Evolutionary conservation across 2,113 vertebrate species (phyloP), one percentile per base, ranked within the genome.

Genomic region (Cynoglossus semilaevis): DNA sequence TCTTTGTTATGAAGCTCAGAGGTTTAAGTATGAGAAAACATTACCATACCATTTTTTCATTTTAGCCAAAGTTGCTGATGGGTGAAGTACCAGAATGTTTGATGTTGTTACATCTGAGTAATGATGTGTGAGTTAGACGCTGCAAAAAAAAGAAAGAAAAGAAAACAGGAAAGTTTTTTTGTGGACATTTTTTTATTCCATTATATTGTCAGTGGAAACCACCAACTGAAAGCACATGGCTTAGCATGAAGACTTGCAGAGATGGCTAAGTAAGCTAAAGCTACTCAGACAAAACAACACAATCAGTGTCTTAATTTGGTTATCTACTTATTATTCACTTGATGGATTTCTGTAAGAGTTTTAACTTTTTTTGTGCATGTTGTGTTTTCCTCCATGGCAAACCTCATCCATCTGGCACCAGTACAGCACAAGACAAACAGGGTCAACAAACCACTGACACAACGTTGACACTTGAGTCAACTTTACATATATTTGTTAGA

Each of bases 401-500:
- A 60, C 61, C n/a, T 60, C 69, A 66, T 63, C 66, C 65, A n/a
- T 63, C 48, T 57, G 58, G 54, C 50, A 36, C 22, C 59, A 41
- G 12, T 13, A 14, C 10, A 41, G 12, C 1, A 16, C 3, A 11
- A 63, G 43, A 49, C 9, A 51, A 64, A 58, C 46, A 13, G 8
- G 57, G 37, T 66, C 73, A 19, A 57, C 37, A 49, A 12, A 65
- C 70, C 65, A 65, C 71, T 74, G 44, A 13, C 48, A 67, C 47
- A 55, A 69, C 67, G 45, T 58, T 58, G 51, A 37, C 9, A 71
- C 52, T 42, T 60, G 63, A 62, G 51, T 65, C 77, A 51, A 71
- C 51, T 34, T 54, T 64, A 44, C 77, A 66, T 48, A 68, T 64
- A 19, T 67, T 44, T 78, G 46, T 76, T 67, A 71, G 63, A 67